Conservation (phyloP, 92 coral and sea anemone species). For the Parazoanthus darwini region DNA sequence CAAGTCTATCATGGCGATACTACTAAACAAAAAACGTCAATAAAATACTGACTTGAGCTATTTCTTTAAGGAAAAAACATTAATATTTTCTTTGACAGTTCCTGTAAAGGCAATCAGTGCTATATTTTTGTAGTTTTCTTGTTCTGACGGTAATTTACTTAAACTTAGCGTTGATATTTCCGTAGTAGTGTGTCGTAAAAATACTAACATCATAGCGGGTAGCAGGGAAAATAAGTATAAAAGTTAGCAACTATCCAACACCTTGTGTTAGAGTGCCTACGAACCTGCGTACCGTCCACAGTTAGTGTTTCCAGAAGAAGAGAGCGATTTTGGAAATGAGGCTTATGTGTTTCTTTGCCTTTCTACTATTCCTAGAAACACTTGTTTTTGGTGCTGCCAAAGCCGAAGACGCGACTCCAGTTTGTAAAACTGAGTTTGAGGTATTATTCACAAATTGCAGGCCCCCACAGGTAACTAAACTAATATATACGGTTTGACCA, state of each 20-base stretch:
- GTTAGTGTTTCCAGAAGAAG: not conserved
- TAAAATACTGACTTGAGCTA: no score
- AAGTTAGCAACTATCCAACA: not conserved
- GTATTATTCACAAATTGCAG: no score
- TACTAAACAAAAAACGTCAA: no score
- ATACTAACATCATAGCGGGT: not conserved
- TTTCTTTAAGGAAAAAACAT: not conserved
- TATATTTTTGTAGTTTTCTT: not conserved
- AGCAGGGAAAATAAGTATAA: not conserved
- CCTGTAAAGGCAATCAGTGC: not conserved
- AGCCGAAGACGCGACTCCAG: not conserved
- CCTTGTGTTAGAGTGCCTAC: not conserved
- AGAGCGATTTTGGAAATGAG: not conserved
- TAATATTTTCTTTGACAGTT: not conserved
- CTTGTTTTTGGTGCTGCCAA: not conserved
- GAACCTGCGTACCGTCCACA: not conserved
- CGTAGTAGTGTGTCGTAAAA: not conserved
- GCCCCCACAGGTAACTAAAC: no score
- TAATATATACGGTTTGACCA: no score
- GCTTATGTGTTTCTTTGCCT: not conserved
- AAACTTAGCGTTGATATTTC: not conserved
- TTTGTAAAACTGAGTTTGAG: not conserved
- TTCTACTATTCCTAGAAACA: not conserved
- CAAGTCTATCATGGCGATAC: no score
- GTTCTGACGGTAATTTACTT: not conserved